Evolutionary conservation across 2,113 vertebrate species (phyloP).

Genomic region (Chlamydotis undulata): DNA sequence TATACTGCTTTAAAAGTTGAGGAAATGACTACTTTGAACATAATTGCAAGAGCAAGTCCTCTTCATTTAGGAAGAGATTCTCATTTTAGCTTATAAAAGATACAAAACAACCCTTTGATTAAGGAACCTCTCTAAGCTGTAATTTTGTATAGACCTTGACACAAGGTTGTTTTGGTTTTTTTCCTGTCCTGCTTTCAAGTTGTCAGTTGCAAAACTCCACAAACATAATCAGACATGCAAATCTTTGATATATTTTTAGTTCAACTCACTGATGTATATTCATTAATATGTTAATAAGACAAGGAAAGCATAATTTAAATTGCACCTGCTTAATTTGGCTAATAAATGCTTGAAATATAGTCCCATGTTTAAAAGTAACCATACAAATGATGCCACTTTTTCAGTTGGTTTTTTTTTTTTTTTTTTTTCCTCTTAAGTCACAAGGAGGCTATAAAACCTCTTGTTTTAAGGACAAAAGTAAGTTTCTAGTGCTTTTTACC

Average conservation of each 20-base stretch:
- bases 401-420: background rate
- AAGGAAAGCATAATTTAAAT: conserved; percentile 20
- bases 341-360: conserved; percentile 11
- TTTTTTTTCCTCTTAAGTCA: background rate
- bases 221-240: conserved; percentile 53
- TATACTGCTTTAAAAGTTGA: background rate
- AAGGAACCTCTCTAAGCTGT: background rate
- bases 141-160: conserved; percentile 19
- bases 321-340: conserved; percentile 36
- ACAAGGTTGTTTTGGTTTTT: fast-evolving
- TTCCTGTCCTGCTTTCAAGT: background rate
- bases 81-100: background rate
- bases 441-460: background rate
- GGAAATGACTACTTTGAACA: background rate
- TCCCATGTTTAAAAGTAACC: background rate
- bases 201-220: background rate
- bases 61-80: background rate
- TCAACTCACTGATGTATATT: conserved; percentile 8
- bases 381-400: background rate
- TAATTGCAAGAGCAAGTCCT: background rate
- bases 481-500: background rate
- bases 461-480: background rate
- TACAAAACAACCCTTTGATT: conserved; percentile 5
- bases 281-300: conserved; percentile 50
- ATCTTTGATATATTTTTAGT: conserved; percentile 38